Evolutionary conservation across 2,797 vertebrate species (phyloP), one percentile per base, ranked within the genome.

Genomic region (Xiphophorus birchmanni): DNA sequence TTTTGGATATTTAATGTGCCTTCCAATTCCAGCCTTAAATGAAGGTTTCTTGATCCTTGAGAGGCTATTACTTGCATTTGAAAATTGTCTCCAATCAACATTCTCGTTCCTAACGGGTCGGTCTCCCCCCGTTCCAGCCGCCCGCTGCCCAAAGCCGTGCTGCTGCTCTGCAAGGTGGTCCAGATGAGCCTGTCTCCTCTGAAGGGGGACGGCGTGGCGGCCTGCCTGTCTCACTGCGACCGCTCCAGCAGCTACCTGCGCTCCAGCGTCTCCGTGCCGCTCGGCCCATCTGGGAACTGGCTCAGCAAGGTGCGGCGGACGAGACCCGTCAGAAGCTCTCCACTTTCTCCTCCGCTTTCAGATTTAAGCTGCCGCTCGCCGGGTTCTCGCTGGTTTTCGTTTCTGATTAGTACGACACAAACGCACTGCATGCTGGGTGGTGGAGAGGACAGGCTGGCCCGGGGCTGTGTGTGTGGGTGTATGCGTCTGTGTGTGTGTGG

Each of bases 101-200:
- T 52, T 52, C 18, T 8, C 50, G 21, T 23, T 9, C 18, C 21
- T 54, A 40, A 54, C 3, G 9, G 65, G 4, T 29, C n/a, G 29
- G 11, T 29, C 56, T 44, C 45, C 18, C 85, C 58, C 58, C 75
- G n/a, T 90, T 89, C 23, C 89, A 99, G 98, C 89, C 98, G 96
- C 80, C 94, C 97, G 13, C 91, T 99, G 85, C 96, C 97, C 78
- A 98, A 97, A 90, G 96, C 98, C 0, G 93, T 97, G 86, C 95
- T 97, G 88, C 95, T 97, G 1, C 81, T 97, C 63, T 99, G 97
- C 93, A 98, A 97, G 94, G 96, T 97, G 2, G 96, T 99, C 87
- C 98, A 99, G 72, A 93, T 96, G 88, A 97, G 97, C 0, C 93
- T 99, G 45, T 95, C 92, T 0, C 95, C 96, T 35, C 97, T 98